These are phyloP conservation scores for Montipora capitata DNA, from an alignment of 92 coral and sea anemone genomes.

Conservation along the genomic window DNA sequence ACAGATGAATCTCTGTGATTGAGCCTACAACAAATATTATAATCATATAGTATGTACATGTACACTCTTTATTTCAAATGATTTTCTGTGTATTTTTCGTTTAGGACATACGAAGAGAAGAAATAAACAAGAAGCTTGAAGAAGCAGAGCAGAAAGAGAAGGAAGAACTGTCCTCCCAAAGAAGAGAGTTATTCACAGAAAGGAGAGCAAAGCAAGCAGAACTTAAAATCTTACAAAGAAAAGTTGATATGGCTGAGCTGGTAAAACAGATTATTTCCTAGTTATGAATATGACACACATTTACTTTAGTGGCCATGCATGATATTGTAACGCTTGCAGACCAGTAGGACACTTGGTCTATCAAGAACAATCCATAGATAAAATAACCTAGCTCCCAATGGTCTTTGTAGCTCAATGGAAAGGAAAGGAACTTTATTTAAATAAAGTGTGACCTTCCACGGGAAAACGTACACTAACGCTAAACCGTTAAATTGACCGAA, in stretches of 20 bases:
- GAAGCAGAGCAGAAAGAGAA: slow-evolving; percentile 92
- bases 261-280: slow-evolving; percentile 46
- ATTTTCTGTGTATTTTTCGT: background rate
- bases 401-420: too few species aligned
- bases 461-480: too few species aligned
- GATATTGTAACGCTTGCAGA: too few species aligned
- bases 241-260: slow-evolving; percentile 93
- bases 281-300: background rate
- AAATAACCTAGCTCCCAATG: too few species aligned
- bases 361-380: too few species aligned
- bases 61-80: background rate
- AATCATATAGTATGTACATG: too few species aligned
- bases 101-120: slow-evolving; percentile 94
- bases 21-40: background rate
- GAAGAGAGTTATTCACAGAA: slow-evolving; percentile 86
- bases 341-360: too few species aligned
- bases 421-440: too few species aligned
- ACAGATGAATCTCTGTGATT: too few species aligned
- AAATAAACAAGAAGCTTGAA: slow-evolving; percentile 96
- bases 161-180: slow-evolving; percentile 88
- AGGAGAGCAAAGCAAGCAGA: slow-evolving; percentile 95
- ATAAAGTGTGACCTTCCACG: too few species aligned
- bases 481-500: too few species aligned
- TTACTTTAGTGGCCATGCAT: too few species aligned
- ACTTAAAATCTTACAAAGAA: slow-evolving; percentile 85